Base-by-base conservation (phyloP, 1,140 invertebrate species). In the Megalopta genalis region DNA sequence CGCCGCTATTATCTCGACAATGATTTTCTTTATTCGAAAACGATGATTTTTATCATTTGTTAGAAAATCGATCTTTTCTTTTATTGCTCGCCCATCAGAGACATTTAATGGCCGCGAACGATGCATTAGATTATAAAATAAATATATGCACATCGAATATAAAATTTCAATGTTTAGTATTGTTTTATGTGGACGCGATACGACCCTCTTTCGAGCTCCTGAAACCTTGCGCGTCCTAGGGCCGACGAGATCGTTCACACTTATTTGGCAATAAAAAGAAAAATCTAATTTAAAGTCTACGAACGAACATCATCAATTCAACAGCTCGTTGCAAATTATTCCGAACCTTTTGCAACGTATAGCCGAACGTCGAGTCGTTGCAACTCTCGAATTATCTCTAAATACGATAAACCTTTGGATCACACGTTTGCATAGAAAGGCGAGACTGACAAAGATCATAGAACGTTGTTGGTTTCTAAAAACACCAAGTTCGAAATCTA, bases 221-320 rank as follows among this genome's bases (percentile, higher is more conserved):
- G 7, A 42, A 10, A 42, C 39, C 39, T 42, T 42, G 39, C 0
- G 39, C 39, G 39, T 42, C 39, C 39, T 42, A 42, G 39, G 39
- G 39, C 39, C 7, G 9, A 77, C 75, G n/a, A 71, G 71, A 27
- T 54, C 52, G 64, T 77, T 37, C 54, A 77, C 8, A 32, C 9
- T 52, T 27, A 8, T 18, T 0, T 16, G 37, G 68, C 14, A 62
- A 72, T 21, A 54, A 72, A 77, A 25, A 16, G 16, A 63, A 54
- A 54, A 54, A 54, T 32, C 9, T n/a, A 2, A 18, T 57, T 72
- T 27, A 8, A 9, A 69, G 49, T 32, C 5, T 66, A 57, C 14
- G 3, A 16, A 39, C 2, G 49, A 21, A 54, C 37, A 4, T 46
- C 39, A 4, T 37, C 46, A n/a, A 62, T 27, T 59, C n/a, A 23